These are phyloP conservation scores for Deilephila porcellus DNA, from an alignment of 2,888 invertebrate species.

Conservation along the genomic window DNA sequence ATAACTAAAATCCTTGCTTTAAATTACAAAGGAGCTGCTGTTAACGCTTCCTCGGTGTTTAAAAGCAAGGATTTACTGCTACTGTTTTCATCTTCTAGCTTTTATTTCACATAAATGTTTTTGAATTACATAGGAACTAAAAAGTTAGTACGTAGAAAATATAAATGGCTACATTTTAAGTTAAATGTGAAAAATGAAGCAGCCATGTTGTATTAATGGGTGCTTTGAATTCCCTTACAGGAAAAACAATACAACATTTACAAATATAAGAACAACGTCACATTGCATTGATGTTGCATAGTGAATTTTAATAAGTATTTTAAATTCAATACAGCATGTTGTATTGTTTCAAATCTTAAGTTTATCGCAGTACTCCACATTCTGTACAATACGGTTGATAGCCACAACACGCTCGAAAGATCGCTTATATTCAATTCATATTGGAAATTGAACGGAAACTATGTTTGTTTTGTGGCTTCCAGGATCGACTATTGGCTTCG, in stretches of 20 bases:
- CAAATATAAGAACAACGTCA: too few relatives aligned
- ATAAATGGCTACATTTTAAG: too few relatives aligned
- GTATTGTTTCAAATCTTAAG: too few relatives aligned
- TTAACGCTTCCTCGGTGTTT: slow-evolving; percentile 6
- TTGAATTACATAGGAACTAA: background rate
- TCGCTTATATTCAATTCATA: background rate
- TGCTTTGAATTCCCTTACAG: too few relatives aligned
- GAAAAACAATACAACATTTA: too few relatives aligned
- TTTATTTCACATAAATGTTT: background rate
- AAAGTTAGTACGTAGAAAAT: background rate
- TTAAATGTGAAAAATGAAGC: too few relatives aligned
- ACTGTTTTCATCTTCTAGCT: background rate
- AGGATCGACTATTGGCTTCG: background rate
- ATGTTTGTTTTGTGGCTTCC: background rate
- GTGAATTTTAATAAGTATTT: too few relatives aligned
- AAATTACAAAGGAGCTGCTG: slow-evolving; percentile 8
- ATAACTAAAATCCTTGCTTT: slow-evolving; percentile 27
- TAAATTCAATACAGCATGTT: too few relatives aligned
- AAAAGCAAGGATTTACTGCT: background rate
- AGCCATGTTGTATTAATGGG: too few relatives aligned
- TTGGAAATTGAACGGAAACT: background rate
- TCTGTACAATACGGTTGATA: background rate
- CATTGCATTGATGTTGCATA: too few relatives aligned
- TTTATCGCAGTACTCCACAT: background rate
- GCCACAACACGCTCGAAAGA: background rate